Conservation (phyloP, 2,113 vertebrate genomes). For the Pedionomus torquatus region DNA sequence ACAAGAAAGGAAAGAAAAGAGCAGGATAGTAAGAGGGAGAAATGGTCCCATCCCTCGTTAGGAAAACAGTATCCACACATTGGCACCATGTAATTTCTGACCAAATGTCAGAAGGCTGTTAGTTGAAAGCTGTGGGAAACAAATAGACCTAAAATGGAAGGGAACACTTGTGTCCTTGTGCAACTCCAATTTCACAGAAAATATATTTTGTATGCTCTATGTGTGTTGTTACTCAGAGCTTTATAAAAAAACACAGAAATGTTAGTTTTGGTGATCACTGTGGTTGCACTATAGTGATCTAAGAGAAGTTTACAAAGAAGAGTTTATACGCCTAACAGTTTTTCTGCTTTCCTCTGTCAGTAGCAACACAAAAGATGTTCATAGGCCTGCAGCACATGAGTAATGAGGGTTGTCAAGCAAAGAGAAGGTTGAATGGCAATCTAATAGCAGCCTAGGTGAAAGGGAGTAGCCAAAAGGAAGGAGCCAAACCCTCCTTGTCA, state of each 20-base stretch:
- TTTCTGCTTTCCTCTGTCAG: neutral
- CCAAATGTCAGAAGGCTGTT: neutral
- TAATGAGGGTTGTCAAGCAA: neutral
- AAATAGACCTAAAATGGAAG: neutral
- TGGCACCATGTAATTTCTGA: neutral
- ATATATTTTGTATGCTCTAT: accelerated
- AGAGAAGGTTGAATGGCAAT: neutral
- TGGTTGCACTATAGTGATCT: neutral
- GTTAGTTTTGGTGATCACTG: neutral
- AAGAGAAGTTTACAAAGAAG: neutral
- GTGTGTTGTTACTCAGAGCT: neutral
- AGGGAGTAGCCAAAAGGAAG: neutral
- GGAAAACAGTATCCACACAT: neutral
- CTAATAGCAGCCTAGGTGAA: neutral
- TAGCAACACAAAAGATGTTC: neutral
- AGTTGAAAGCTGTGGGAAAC: neutral
- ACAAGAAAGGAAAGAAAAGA: neutral
- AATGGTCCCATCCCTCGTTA: neutral
- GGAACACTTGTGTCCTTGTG: neutral
- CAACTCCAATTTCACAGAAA: neutral
- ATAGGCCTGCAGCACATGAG: neutral
- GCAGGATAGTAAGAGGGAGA: neutral
- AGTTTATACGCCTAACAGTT: neutral
- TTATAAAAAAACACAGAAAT: neutral
- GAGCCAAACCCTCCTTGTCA: neutral